Conservation (phyloP, 2,113 vertebrate species). For the Tylochromis polylepis region DNA sequence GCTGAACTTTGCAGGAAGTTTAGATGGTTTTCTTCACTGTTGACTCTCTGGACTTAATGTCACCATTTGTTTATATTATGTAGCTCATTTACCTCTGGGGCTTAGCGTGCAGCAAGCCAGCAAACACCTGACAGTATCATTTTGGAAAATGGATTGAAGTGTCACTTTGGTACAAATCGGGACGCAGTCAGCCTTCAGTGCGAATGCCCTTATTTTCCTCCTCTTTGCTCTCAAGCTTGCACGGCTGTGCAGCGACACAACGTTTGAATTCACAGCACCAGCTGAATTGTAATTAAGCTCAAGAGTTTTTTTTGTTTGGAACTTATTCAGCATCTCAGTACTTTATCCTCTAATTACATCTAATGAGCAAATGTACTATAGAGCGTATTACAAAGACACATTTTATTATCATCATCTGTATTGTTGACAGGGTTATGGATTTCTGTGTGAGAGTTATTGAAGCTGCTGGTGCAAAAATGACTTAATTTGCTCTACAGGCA, state of each 20-base stretch:
- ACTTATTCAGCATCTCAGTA: neutral
- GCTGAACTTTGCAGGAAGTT: neutral
- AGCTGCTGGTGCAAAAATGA: neutral
- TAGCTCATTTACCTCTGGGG: neutral
- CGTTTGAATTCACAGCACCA: neutral
- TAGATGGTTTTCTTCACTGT: neutral
- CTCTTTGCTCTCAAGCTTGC: neutral
- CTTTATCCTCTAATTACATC: neutral
- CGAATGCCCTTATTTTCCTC: neutral
- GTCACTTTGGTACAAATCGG: neutral
- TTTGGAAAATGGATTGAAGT: slow-evolving; percentile 1
- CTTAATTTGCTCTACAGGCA: neutral
- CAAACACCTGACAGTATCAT: neutral
- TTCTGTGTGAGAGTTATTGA: neutral
- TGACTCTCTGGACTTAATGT: neutral
- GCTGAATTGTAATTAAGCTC: neutral
- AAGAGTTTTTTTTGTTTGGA: neutral
- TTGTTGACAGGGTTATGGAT: neutral
- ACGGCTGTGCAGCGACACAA: neutral
- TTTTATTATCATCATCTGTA: neutral
- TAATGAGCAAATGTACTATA: neutral
- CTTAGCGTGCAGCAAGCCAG: neutral
- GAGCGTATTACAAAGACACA: neutral
- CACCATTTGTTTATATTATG: neutral
- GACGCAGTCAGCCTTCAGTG: neutral